Percentiles rank a stretch among this genome's conserved stretches.
Conservation (phyloP, 2,113 vertebrate genomes). For the Lates calcarifer region DNA sequence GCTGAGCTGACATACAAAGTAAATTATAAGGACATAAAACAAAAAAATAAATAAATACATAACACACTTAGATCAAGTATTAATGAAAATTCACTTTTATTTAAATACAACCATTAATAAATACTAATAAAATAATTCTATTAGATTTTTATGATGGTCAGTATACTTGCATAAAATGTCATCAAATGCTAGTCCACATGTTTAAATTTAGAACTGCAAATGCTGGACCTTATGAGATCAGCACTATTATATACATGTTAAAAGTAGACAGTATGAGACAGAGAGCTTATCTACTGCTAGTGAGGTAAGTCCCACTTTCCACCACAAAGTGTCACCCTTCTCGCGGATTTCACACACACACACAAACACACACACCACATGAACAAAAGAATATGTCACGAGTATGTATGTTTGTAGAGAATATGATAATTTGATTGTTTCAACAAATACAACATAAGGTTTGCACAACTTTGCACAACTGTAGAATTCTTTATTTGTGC, state of each 20-base stretch:
- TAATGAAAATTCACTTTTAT: neutral
- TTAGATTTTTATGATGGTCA: neutral
- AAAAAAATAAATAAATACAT: neutral
- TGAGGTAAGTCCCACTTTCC: constrained; percentile 44
- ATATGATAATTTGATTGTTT: neutral
- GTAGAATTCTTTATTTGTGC: neutral
- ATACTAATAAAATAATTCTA: neutral
- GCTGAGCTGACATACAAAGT: no score
- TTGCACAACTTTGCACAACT: neutral
- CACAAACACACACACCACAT: neutral
- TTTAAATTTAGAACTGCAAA: neutral
- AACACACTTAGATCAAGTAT: neutral
- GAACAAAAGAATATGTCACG: constrained; percentile 50
- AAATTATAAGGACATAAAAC: neutral
- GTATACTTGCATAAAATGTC: neutral
- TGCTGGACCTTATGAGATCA: neutral
- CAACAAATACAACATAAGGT: neutral
- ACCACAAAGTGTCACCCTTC: constrained; percentile 76
- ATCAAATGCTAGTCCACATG: neutral
- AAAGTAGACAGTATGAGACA: neutral
- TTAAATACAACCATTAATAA: neutral
- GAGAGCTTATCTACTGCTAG: neutral
- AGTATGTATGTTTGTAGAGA: neutral
- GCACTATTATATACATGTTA: neutral
- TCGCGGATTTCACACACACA: constrained; percentile 24